Percentiles rank a stretch among this genome's conserved stretches.
phyloP scores from a whole-genome alignment of 1,140 invertebrate genomes.

The Caenorhabditis tropicalis region DNA sequence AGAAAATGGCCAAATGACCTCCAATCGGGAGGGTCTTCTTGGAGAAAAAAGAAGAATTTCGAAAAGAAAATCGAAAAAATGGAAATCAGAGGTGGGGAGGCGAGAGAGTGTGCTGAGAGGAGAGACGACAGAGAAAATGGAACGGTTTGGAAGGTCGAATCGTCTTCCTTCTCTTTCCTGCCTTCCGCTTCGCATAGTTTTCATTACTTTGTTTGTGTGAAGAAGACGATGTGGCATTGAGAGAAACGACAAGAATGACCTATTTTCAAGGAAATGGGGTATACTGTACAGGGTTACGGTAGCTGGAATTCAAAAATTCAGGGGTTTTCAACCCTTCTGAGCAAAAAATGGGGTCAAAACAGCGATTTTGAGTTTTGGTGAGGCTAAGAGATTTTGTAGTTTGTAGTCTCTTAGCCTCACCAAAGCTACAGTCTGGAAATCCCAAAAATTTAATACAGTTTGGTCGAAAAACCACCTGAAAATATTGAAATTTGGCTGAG shows the following conservation, averaged over 20 bases:
- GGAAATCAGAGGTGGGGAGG: too few relatives aligned
- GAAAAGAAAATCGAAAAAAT: not conserved
- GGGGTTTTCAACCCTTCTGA: too few relatives aligned
- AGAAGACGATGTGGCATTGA: not conserved
- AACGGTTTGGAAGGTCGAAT: not conserved
- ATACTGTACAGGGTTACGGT: too few relatives aligned
- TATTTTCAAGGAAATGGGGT: not conserved
- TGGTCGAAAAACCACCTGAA: too few relatives aligned
- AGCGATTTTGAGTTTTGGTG: too few relatives aligned
- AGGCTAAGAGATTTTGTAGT: too few relatives aligned
- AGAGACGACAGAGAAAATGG: not conserved
- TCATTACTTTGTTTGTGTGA: not conserved
- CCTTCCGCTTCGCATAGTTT: slow-evolving; percentile 24
- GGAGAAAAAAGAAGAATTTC: not conserved
- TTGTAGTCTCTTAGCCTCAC: too few relatives aligned
- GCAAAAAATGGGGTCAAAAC: too few relatives aligned
- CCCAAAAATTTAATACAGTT: too few relatives aligned
- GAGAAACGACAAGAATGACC: not conserved
- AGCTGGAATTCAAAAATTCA: too few relatives aligned
- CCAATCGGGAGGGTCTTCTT: not conserved
- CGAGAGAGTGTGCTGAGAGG: not conserved
- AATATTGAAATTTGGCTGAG: too few relatives aligned
- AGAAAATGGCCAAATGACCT: not conserved
- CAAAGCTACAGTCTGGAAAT: too few relatives aligned
- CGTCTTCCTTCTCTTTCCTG: not conserved